Conservation (phyloP, 2,888 invertebrate species). For the Phlogophora meticulosa region DNA sequence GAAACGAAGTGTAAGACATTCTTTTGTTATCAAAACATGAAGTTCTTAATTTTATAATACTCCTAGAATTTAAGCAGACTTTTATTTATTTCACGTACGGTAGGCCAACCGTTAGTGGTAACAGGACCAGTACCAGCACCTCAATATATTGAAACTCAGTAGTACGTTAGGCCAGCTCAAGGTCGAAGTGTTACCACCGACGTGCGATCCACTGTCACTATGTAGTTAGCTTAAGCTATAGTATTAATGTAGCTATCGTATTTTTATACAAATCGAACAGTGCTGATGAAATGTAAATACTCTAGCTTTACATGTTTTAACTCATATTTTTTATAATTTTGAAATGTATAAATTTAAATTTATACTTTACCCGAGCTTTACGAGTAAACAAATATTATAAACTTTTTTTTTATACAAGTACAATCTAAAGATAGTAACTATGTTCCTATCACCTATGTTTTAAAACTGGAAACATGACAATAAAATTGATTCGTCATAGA, state of each 20-base stretch:
- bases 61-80: slow-evolving; percentile 19
- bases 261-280: slow-evolving; percentile 16
- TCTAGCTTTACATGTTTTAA: slow-evolving; percentile 25
- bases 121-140: too few relatives aligned
- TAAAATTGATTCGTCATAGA: slow-evolving; percentile 41
- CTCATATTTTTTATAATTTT: too few relatives aligned
- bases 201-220: too few relatives aligned
- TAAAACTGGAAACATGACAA: slow-evolving; percentile 33
- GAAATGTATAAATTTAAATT: too few relatives aligned
- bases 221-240: too few relatives aligned
- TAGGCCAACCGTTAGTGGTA: too few relatives aligned
- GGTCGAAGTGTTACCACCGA: too few relatives aligned
- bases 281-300: slow-evolving; percentile 38
- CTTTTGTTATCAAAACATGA: not conserved
- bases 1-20: slow-evolving; percentile 15
- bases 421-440: slow-evolving; percentile 43
- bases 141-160: too few relatives aligned
- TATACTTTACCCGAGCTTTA: too few relatives aligned
- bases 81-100: slow-evolving; percentile 21
- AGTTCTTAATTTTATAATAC: slow-evolving; percentile 22
- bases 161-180: too few relatives aligned
- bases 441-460: slow-evolving; percentile 56
- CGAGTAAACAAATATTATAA: too few relatives aligned
- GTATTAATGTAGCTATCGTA: slow-evolving; percentile 9
- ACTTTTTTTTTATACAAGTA: slow-evolving; percentile 50